Evolutionary conservation across 1,140 invertebrate species (phyloP).

Genomic region (Drosophila virilis): DNA sequence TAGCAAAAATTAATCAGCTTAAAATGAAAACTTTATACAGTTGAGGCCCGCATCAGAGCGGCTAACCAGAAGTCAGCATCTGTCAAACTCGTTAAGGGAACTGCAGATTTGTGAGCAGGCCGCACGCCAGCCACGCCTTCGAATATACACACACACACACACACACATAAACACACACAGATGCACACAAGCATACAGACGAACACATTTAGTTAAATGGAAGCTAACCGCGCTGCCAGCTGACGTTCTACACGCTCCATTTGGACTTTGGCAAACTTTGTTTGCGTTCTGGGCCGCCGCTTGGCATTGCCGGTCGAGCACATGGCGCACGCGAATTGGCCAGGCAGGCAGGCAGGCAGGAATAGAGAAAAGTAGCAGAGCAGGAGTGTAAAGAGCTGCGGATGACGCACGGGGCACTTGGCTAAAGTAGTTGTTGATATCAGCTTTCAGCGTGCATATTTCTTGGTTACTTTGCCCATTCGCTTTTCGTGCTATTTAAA

Average conservation of each 20-base stretch:
- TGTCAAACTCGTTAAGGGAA: slow-evolving; percentile 51
- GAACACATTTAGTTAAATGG: slow-evolving; percentile 13
- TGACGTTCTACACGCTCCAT: slow-evolving; percentile 71
- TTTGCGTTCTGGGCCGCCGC: slow-evolving; percentile 36
- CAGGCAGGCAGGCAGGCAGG: neutral
- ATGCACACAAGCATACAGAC: slow-evolving; percentile 14
- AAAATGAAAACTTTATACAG: slow-evolving; percentile 11
- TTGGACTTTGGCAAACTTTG: slow-evolving; percentile 68
- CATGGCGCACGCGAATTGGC: slow-evolving; percentile 63
- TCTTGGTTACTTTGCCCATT: slow-evolving; percentile 8
- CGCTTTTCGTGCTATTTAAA: slow-evolving; percentile 54
- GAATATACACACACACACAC: slow-evolving; percentile 11
- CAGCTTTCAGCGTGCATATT: slow-evolving; percentile 62
- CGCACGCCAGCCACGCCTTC: slow-evolving; percentile 30
- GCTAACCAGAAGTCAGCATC: slow-evolving; percentile 62
- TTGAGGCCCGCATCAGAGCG: slow-evolving; percentile 18
- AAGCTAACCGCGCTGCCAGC: slow-evolving; percentile 46
- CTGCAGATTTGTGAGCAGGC: slow-evolving; percentile 20
- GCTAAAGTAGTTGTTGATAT: slow-evolving; percentile 72
- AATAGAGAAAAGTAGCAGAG: neutral
- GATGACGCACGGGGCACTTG: slow-evolving; percentile 29
- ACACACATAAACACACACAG: slow-evolving; percentile 8
- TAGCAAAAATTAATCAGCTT: slow-evolving; percentile 32
- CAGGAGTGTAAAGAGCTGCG: neutral
- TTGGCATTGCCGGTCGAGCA: slow-evolving; percentile 32